Evolutionary conservation across 2,888 invertebrate genomes (phyloP).

Genomic region (Erebia aethiops): DNA sequence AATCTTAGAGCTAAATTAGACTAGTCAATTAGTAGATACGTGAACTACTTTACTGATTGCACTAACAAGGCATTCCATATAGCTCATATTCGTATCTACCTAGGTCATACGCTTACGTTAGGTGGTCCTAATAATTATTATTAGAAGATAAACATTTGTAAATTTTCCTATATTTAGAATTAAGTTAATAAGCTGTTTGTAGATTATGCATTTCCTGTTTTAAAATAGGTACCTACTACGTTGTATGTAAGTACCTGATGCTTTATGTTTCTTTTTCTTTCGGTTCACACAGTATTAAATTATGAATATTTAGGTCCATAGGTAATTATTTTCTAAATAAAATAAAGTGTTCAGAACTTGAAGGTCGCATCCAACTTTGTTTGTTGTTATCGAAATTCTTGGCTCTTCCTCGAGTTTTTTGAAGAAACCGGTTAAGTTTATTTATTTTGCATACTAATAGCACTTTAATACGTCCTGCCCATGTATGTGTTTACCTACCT

Average conservation of each 20-base stretch:
- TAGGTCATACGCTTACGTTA: neutral
- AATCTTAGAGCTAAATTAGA: neutral
- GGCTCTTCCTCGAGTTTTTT: neutral
- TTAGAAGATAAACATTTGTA: neutral
- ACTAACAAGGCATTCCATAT: slow-evolving; percentile 7
- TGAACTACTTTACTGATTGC: slow-evolving; percentile 10
- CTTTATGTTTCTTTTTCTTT: no score
- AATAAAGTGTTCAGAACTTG: neutral
- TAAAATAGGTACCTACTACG: no score
- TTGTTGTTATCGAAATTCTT: slow-evolving; percentile 1
- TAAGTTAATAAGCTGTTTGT: neutral
- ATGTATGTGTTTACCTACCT: neutral
- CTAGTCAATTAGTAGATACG: neutral
- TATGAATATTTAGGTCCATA: neutral
- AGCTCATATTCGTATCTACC: neutral
- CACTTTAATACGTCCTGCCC: neutral
- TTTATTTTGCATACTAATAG: slow-evolving; percentile 7
- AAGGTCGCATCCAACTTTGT: neutral
- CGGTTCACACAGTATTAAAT: no score
- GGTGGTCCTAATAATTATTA: no score
- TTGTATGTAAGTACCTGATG: no score
- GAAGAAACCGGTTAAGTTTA: slow-evolving; percentile 1
- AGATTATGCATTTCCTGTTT: no score
- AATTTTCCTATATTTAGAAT: neutral
- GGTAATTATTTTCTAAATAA: neutral